phyloP scores from a whole-genome alignment of 2,113 vertebrate genomes.

The Colinus virginianus region DNA sequence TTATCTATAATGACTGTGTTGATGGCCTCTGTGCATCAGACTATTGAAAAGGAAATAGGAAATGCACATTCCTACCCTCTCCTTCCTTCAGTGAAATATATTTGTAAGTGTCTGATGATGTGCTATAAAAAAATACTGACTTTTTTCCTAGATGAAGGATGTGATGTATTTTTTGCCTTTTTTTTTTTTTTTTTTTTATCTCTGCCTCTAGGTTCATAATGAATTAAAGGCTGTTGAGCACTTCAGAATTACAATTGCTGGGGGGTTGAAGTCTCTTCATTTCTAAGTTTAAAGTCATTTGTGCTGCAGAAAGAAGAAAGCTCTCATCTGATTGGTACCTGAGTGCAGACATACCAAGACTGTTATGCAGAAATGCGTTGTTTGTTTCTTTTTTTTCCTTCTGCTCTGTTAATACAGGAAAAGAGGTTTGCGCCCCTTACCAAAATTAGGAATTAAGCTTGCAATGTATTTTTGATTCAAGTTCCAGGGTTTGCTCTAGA shows the following conservation, averaged over 20 bases:
- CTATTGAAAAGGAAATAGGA: constrained; percentile 16
- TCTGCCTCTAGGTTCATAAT: constrained; percentile 71
- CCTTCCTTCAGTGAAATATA: background rate
- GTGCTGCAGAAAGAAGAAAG: background rate
- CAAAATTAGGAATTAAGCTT: background rate
- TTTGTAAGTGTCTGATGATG: constrained; percentile 64
- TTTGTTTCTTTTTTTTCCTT: background rate
- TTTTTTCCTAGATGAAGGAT: constrained; percentile 41
- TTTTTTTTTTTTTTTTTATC: constrained; percentile 3
- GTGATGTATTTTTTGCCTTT: constrained; percentile 65
- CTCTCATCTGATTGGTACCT: background rate
- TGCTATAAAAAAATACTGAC: constrained; percentile 47
- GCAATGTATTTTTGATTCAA: background rate
- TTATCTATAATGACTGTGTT: background rate
- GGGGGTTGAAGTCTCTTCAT: constrained; percentile 62
- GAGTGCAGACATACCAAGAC: background rate
- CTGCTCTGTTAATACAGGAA: background rate
- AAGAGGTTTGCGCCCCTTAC: background rate
- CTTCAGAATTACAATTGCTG: constrained; percentile 29
- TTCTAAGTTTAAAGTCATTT: constrained; percentile 29
- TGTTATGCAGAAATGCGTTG: background rate
- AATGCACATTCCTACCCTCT: background rate
- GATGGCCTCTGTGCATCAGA: background rate
- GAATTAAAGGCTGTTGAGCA: constrained; percentile 78
- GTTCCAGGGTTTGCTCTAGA: background rate